phyloP scores from a whole-genome alignment of 2,888 invertebrate species.

The Selenia dentaria region DNA sequence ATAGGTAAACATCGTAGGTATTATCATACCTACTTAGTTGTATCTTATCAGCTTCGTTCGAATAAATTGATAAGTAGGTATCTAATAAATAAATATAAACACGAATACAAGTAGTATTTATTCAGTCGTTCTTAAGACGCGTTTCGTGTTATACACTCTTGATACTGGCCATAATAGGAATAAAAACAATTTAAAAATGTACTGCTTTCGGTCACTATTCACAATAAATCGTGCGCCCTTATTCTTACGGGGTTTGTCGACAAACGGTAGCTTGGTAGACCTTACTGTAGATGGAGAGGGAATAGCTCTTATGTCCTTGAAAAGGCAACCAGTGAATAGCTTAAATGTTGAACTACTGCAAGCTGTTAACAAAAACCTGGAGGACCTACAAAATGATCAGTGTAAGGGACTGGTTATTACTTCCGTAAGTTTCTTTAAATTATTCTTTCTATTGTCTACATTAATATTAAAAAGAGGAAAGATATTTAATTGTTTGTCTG shows the following conservation, averaged over 20 bases:
- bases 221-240: neutral
- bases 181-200: neutral
- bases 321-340: constrained; percentile 89
- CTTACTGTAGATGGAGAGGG: constrained; percentile 78
- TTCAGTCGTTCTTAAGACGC: neutral
- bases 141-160: too few relatives aligned
- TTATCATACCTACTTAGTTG: too few relatives aligned
- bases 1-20: too few relatives aligned
- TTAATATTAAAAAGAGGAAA: too few relatives aligned
- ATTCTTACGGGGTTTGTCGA: constrained; percentile 3
- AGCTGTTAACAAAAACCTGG: constrained; percentile 82
- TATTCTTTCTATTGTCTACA: too few relatives aligned
- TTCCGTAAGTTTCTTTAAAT: constrained; percentile 84
- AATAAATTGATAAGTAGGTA: too few relatives aligned
- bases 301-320: constrained; percentile 87
- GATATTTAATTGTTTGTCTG: too few relatives aligned
- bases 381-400: constrained; percentile 83
- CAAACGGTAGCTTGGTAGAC: constrained; percentile 19
- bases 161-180: too few relatives aligned
- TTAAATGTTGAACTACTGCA: constrained; percentile 87
- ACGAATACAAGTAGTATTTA: too few relatives aligned
- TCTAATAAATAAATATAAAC: too few relatives aligned
- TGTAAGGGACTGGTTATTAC: constrained; percentile 89
- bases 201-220: neutral
- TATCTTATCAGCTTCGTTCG: too few relatives aligned